Evolutionary conservation across 2,797 vertebrate species (phyloP).

Genomic region (Strix occidentalis): DNA sequence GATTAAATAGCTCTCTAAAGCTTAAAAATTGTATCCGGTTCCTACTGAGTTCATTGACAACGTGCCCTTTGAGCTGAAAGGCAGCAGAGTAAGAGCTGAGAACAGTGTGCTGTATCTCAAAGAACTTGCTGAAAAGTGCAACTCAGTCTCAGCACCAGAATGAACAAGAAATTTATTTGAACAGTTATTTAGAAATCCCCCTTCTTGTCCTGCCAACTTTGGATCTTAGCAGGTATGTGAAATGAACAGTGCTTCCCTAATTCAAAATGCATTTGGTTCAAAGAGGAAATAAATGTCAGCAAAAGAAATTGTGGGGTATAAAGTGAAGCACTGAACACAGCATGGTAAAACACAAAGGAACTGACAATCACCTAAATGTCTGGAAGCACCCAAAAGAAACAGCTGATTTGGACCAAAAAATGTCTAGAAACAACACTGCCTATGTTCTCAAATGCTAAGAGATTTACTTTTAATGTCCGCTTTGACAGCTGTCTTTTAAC

Average conservation of each 20-base stretch:
- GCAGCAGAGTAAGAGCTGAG: neutral
- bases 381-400: neutral
- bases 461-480: neutral
- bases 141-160: neutral
- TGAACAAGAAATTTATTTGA: neutral
- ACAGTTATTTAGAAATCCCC: neutral
- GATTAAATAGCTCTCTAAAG: neutral
- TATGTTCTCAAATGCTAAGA: neutral
- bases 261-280: neutral
- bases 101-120: neutral
- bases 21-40: neutral
- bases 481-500: constrained; percentile 13
- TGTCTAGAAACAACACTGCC: neutral
- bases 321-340: neutral
- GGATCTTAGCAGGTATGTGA: neutral
- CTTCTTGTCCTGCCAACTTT: neutral
- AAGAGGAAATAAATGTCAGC: neutral
- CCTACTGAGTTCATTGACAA: neutral
- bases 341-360: neutral
- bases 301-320: neutral
- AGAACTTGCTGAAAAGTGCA: neutral
- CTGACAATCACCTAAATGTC: neutral
- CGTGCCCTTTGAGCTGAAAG: neutral
- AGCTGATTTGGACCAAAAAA: constrained; percentile 36
- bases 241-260: neutral